Evolutionary conservation across 2,113 vertebrate genomes (phyloP).

Genomic region (Xenus cinereus): DNA sequence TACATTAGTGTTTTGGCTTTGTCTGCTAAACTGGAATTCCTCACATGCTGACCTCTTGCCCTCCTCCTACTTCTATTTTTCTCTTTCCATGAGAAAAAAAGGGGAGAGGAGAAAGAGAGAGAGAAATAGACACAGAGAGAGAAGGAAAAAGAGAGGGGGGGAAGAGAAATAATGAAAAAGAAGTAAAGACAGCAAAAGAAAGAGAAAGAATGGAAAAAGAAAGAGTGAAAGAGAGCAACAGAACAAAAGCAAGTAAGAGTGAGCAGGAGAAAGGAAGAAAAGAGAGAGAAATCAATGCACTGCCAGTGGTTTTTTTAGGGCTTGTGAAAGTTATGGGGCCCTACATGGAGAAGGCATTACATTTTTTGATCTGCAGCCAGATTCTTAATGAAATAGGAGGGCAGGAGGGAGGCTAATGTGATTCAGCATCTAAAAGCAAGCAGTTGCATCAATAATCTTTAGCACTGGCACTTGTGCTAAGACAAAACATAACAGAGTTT

Average conservation of each 20-base stretch:
- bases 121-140: not conserved
- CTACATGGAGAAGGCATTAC: conserved; percentile 52
- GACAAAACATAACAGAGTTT: conserved; percentile 56
- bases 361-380: conserved; percentile 78
- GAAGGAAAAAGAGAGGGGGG: too few species aligned
- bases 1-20: not conserved
- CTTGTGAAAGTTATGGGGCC: conserved; percentile 58
- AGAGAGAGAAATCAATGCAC: conserved; percentile 11
- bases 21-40: conserved; percentile 40
- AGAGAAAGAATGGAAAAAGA: not conserved
- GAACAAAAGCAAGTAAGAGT: not conserved
- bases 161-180: not conserved
- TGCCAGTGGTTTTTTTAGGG: conserved; percentile 30
- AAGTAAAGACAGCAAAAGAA: not conserved
- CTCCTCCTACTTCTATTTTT: conserved; percentile 47
- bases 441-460: conserved; percentile 73
- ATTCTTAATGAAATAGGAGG: conserved; percentile 80
- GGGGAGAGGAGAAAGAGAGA: not conserved
- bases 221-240: not conserved
- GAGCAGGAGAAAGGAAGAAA: not conserved
- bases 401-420: conserved; percentile 71
- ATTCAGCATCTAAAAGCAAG: conserved; percentile 75
- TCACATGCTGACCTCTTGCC: conserved; percentile 39
- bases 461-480: conserved; percentile 57
- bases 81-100: not conserved